These are phyloP conservation scores for Bucorvus abyssinicus DNA, from an alignment of 2,797 vertebrate species.

Conservation along the genomic window DNA sequence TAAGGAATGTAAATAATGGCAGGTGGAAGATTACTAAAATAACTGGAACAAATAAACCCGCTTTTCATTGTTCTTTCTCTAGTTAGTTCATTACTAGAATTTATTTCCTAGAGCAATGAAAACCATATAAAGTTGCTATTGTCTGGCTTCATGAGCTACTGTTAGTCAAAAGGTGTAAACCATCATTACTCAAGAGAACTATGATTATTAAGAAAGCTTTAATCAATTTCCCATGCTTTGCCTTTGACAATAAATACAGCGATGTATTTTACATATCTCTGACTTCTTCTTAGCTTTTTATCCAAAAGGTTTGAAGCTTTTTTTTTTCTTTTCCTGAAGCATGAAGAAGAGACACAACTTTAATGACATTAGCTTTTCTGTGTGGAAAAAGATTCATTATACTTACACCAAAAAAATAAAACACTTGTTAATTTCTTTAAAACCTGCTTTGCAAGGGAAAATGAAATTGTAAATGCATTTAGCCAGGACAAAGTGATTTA, in stretches of 20 bases:
- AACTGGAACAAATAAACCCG: not conserved
- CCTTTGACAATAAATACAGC: not conserved
- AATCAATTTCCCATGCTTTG: not conserved
- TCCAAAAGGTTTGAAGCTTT: not conserved
- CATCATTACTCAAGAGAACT: not conserved
- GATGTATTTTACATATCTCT: slow-evolving; percentile 15
- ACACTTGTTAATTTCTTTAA: slow-evolving; percentile 57
- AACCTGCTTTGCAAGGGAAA: slow-evolving; percentile 54
- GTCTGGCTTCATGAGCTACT: not conserved
- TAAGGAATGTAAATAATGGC: not conserved
- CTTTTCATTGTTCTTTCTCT: not conserved
- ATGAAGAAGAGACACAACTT: not conserved
- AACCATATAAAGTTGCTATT: not conserved
- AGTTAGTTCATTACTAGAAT: not conserved
- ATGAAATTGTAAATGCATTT: slow-evolving; percentile 59
- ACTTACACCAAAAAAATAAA: slow-evolving; percentile 21
- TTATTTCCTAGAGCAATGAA: not conserved
- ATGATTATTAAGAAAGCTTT: slow-evolving; percentile 30
- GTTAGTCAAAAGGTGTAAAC: slow-evolving; percentile 17
- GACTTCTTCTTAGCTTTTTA: not conserved
- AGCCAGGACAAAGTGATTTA: slow-evolving; percentile 64
- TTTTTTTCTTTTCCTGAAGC: not conserved
- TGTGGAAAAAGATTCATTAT: slow-evolving; percentile 12
- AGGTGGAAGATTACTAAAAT: not conserved
- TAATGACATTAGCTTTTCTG: not conserved